A percentile compares a stretch with the other conserved stretches of the same genome.
These are phyloP conservation scores for Neostethus bicornis DNA, from an alignment of 2,797 vertebrate genomes.

Conservation along the genomic window DNA sequence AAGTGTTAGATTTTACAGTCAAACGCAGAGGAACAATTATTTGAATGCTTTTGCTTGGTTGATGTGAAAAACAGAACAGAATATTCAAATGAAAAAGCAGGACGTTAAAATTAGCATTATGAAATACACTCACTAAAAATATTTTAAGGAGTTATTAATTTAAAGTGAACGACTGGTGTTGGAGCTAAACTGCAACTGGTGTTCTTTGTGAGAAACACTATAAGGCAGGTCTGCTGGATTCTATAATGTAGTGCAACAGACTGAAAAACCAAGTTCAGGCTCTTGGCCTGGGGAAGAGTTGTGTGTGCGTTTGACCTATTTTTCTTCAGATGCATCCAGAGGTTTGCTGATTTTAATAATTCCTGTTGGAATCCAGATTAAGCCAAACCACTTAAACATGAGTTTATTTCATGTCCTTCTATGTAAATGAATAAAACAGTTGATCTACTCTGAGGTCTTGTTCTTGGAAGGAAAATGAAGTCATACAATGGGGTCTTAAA, in stretches of 20 bases:
- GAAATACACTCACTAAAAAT: constrained; percentile 61
- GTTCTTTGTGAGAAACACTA: constrained; percentile 10
- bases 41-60: constrained; percentile 38
- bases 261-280: constrained; percentile 11
- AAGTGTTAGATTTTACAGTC: constrained; percentile 73
- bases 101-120: constrained; percentile 43
- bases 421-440: constrained; percentile 15
- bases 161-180: constrained; percentile 23
- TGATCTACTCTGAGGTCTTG: constrained; percentile 39
- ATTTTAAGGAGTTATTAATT: constrained; percentile 36
- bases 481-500: constrained; percentile 32
- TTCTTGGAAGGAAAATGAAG: constrained; percentile 57
- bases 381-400: constrained; percentile 18
- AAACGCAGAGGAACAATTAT: constrained; percentile 71
- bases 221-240: constrained; percentile 19
- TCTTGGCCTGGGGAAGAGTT: constrained; percentile 13
- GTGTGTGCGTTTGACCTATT: constrained; percentile 30
- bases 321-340: constrained; percentile 33
- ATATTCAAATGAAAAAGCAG: constrained; percentile 22
- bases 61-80: constrained; percentile 19
- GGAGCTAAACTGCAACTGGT: constrained; percentile 1
- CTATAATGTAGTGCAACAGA: constrained; percentile 19
- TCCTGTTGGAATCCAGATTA: constrained; percentile 24
- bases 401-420: constrained; percentile 27
- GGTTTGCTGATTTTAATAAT: constrained; percentile 28